Conservation (phyloP, 2,113 vertebrate species). For the Anarrhichthys ocellatus region DNA sequence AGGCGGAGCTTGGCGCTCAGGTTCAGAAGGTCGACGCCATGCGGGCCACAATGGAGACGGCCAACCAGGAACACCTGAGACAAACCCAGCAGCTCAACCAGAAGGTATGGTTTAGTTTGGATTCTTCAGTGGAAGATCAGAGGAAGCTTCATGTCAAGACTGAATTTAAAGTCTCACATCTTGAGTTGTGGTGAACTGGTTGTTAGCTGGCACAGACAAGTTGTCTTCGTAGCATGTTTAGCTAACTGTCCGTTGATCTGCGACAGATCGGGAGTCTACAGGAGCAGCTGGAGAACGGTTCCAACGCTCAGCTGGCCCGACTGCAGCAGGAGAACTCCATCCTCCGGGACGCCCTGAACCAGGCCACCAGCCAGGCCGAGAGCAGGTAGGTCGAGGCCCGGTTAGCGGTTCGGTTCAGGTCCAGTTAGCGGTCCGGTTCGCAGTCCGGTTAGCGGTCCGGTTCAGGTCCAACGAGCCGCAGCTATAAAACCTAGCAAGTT, state of each 20-base stretch:
- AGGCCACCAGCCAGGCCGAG: constrained; percentile 43
- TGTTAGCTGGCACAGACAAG: not conserved
- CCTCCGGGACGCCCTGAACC: constrained; percentile 43
- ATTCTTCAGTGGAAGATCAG: not conserved
- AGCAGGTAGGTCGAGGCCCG: constrained; percentile 16
- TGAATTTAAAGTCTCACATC: not conserved
- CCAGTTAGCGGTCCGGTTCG: too few species aligned
- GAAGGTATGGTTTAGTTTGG: not conserved
- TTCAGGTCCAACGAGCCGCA: too few species aligned
- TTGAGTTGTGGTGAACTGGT: not conserved
- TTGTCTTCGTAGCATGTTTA: not conserved
- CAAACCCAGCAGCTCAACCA: constrained; percentile 10
- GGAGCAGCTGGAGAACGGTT: constrained; percentile 31
- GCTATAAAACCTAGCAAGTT: too few species aligned
- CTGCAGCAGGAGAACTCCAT: constrained; percentile 50
- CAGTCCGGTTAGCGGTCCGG: too few species aligned
- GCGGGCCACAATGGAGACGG: not conserved
- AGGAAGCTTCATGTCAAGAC: not conserved
- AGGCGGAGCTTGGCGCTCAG: constrained; percentile 1
- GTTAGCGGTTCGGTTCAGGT: too few species aligned
- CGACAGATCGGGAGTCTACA: constrained; percentile 30
- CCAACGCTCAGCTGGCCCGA: constrained; percentile 27
- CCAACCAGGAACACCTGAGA: constrained; percentile 15
- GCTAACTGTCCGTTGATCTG: not conserved
- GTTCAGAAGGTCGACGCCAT: not conserved